Evolutionary conservation across 2,888 invertebrate species (phyloP), one percentile per base, ranked within the genome.

Genomic region (Zygothrica quintamaculata): DNA sequence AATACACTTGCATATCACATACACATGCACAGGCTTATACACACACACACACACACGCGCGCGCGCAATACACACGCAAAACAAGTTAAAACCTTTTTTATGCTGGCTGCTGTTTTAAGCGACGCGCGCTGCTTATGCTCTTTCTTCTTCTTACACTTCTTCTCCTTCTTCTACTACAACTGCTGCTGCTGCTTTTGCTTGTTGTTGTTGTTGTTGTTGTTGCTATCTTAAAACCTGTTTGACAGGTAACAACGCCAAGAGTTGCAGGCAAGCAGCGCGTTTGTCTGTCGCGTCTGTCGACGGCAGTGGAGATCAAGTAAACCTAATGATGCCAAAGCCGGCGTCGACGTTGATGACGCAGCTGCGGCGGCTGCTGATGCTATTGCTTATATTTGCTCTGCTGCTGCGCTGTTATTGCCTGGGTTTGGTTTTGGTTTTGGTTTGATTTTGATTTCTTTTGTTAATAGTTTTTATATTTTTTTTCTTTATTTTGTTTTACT

Each of bases 221-320:
- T 73, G 74, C 31, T 55, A 43, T 42, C 72, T 71, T 50, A 50
- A 82, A 88, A 88, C 89, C 88, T 72, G 89, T 89, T 88, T 88
- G 62, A 82, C 88, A 89, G 88, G 89, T 89, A 88, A 67, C 50
- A 56, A 55, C 34, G 61, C 46, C 56, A 77, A 57, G 52, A 44
- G 18, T 9, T 36, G 58, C 37, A 26, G 60, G 29, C 22, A 47
- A 51, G 53, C 46, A 31, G 61, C 18, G 18, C 18, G 18, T 22
- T 55, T 47, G 36, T 25, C 31, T 56, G 16, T 59, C 33, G 44
- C 42, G 12, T 29, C 50, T 42, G 69, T 65, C 39, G 13, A 42
- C 34, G 13, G 46, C 34, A 11, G 22, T 37, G 12, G 50, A 61
- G 86, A 86, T 80, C 68, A 82, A 81, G 65, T 62, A 50, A 66